Conservation (phyloP, 2,797 vertebrate genomes). For the Esox lucius region DNA sequence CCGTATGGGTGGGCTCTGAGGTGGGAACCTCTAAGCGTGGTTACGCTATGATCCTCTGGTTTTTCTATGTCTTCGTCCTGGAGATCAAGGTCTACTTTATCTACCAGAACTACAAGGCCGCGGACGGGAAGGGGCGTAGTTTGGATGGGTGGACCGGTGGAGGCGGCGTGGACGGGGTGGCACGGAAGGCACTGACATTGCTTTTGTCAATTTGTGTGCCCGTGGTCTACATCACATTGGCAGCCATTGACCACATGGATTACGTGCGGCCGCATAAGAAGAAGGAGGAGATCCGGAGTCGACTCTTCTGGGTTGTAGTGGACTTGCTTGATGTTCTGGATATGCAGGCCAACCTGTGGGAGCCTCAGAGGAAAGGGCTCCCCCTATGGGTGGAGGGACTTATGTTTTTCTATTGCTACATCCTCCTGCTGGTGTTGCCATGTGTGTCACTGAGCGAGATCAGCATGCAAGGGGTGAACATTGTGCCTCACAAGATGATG, state of each 20-base stretch:
- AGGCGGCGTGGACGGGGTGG: conserved; percentile 75
- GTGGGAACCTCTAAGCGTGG: conserved; percentile 86
- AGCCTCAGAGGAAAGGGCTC: conserved; percentile 83
- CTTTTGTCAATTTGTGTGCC: conserved; percentile 79
- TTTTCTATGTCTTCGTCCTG: conserved; percentile 84
- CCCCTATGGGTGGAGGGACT: conserved; percentile 80
- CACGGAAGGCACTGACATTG: conserved; percentile 78
- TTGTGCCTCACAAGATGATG: conserved; percentile 83
- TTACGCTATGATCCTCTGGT: conserved; percentile 87
- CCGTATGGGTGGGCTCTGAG: conserved; percentile 87
- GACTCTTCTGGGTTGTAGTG: conserved; percentile 88
- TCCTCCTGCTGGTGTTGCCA: conserved; percentile 79
- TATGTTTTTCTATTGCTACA: conserved; percentile 88
- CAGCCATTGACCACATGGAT: conserved; percentile 84
- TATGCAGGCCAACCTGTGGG: conserved; percentile 87
- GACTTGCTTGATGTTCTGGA: conserved; percentile 87
- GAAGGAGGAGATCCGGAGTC: conserved; percentile 83
- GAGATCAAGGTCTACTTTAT: conserved; percentile 88
- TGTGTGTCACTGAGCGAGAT: conserved; percentile 83
- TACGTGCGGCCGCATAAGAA: conserved; percentile 86
- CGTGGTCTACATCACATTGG: conserved; percentile 77
- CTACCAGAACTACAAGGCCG: conserved; percentile 89
- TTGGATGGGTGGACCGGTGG: neutral
- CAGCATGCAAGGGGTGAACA: conserved; percentile 85
- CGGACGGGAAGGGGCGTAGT: conserved; percentile 68